These are phyloP conservation scores for Rutilus rutilus DNA, from an alignment of 2,113 vertebrate species.

Conservation along the genomic window DNA sequence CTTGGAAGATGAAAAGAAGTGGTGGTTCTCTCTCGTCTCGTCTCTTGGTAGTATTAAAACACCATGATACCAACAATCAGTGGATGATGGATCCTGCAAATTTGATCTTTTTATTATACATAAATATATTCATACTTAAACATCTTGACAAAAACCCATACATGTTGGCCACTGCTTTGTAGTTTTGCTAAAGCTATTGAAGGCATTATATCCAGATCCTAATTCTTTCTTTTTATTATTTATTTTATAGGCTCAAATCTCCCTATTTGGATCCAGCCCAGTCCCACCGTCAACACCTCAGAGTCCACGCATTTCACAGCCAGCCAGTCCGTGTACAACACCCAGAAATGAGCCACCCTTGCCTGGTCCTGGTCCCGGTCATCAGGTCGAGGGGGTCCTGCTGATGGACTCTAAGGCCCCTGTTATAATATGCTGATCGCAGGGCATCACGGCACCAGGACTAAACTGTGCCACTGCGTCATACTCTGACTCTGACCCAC, in stretches of 20 bases:
- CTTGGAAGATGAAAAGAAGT: neutral
- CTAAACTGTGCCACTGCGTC: conserved; percentile 5
- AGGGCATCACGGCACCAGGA: conserved; percentile 36
- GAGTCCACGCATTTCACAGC: conserved; percentile 63
- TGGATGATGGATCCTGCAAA: neutral
- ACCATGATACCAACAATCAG: neutral
- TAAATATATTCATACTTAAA: neutral
- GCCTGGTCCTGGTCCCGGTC: neutral
- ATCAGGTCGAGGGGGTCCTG: conserved; percentile 22
- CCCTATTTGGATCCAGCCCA: conserved; percentile 68
- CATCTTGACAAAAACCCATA: neutral
- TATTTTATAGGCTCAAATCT: conserved; percentile 51
- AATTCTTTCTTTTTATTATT: neutral
- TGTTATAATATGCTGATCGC: neutral
- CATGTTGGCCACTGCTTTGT: neutral
- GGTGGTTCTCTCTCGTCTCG: neutral
- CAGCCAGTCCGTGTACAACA: conserved; percentile 55
- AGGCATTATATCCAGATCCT: neutral
- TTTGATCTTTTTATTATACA: neutral
- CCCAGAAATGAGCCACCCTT: conserved; percentile 47
- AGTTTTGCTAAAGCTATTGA: neutral
- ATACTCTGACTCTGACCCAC: conserved; percentile 25
- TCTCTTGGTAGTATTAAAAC: neutral
- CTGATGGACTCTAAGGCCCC: conserved; percentile 29
- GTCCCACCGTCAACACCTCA: conserved; percentile 60